These are phyloP conservation scores for Florisuga fusca DNA, from an alignment of 2,797 vertebrate genomes.

Conservation along the genomic window DNA sequence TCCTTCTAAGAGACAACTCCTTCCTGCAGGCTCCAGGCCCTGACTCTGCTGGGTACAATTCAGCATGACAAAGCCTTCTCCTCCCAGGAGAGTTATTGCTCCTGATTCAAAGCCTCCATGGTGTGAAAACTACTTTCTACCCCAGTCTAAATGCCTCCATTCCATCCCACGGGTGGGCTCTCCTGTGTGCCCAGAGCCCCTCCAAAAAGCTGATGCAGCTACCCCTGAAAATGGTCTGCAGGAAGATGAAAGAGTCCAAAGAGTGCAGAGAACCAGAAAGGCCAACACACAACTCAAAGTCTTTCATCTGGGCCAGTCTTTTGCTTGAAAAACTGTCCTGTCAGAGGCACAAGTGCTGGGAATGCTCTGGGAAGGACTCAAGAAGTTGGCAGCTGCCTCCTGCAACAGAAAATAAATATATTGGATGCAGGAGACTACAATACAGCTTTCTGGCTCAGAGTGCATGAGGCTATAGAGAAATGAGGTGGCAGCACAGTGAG, in stretches of 20 bases:
- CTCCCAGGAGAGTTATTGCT: not conserved
- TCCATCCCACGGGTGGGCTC: not conserved
- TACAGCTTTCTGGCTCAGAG: not conserved
- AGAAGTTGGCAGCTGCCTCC: not conserved
- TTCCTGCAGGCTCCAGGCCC: not conserved
- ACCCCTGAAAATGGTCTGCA: not conserved
- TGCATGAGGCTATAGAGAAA: not conserved
- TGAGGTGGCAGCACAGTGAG: not conserved
- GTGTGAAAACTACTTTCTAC: not conserved
- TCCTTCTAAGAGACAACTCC: not conserved
- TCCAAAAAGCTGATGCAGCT: not conserved
- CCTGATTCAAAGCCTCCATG: not conserved
- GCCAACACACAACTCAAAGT: rapidly evolving
- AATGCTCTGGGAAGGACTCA: not conserved
- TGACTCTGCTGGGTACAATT: not conserved
- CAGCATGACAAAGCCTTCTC: not conserved
- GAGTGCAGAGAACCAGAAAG: not conserved
- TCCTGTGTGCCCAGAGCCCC: not conserved
- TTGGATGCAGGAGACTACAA: rapidly evolving
- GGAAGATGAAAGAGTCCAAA: not conserved
- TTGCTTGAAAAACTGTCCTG: no score
- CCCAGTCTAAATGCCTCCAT: not conserved
- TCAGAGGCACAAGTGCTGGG: not conserved
- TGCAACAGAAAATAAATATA: not conserved
- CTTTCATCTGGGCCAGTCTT: not conserved